phyloP scores from a whole-genome alignment of 1,140 invertebrate species.

The Zaprionus tsacasi region DNA sequence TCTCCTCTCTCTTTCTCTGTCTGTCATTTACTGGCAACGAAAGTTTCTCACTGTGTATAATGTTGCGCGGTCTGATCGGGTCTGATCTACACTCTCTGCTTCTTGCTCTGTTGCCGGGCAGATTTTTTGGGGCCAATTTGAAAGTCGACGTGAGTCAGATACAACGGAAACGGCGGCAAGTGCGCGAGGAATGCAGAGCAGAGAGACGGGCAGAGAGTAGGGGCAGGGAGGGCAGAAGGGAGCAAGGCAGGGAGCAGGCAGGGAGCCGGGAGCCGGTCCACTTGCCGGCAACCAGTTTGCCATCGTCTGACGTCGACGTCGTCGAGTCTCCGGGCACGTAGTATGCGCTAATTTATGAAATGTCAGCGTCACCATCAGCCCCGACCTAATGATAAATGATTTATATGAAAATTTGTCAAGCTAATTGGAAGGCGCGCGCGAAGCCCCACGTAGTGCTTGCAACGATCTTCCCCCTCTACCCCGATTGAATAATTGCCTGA shows the following conservation, averaged over 20 bases:
- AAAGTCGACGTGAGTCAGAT: slow-evolving; percentile 72
- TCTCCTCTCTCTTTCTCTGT: not conserved
- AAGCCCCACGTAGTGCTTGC: slow-evolving; percentile 7
- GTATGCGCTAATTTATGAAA: slow-evolving; percentile 49
- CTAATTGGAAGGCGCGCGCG: slow-evolving; percentile 60
- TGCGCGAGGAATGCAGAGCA: slow-evolving; percentile 1
- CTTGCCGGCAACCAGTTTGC: slow-evolving; percentile 70
- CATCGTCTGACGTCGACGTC: not conserved
- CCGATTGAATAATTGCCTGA: slow-evolving; percentile 7
- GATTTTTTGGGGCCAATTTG: slow-evolving; percentile 65
- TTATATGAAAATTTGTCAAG: slow-evolving; percentile 63
- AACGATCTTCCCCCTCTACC: not conserved
- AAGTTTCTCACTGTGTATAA: slow-evolving; percentile 26
- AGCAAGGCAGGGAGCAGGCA: not conserved
- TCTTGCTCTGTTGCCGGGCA: slow-evolving; percentile 63
- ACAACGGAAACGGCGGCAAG: slow-evolving; percentile 20
- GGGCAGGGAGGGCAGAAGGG: no score
- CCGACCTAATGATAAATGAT: slow-evolving; percentile 63
- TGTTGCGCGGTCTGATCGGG: not conserved
- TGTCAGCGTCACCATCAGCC: slow-evolving; percentile 22
- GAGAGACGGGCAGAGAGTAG: no score
- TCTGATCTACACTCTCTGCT: slow-evolving; percentile 23
- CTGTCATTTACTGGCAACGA: slow-evolving; percentile 23
- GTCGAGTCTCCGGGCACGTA: slow-evolving; percentile 34
- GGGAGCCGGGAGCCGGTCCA: slow-evolving; percentile 17